Conservation (phyloP, 2,888 invertebrate species). For the Drosophila greeni region DNA sequence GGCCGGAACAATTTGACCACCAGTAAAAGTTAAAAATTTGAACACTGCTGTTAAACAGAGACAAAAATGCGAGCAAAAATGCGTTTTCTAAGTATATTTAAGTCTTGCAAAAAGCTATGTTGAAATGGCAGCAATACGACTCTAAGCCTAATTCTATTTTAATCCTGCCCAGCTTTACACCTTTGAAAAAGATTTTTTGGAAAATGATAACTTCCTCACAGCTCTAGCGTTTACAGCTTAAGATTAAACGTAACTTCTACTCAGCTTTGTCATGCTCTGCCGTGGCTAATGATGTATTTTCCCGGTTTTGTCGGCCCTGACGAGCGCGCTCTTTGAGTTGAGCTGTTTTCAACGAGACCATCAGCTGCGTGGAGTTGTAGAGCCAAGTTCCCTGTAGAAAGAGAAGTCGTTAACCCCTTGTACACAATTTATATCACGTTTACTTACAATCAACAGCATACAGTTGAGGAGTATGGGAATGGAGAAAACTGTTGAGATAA, state of each 20-base stretch:
- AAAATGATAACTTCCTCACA: slow-evolving; percentile 14
- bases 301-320: slow-evolving; percentile 75
- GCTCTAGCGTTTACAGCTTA: slow-evolving; percentile 9
- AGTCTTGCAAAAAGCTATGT: background rate
- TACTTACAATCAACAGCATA: slow-evolving; percentile 95
- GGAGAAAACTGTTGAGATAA: slow-evolving; percentile 96
- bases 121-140: slow-evolving; percentile 12
- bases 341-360: slow-evolving; percentile 90
- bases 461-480: slow-evolving; percentile 94
- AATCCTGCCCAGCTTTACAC: background rate
- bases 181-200: background rate
- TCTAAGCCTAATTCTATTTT: background rate
- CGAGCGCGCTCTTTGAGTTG: slow-evolving; percentile 86
- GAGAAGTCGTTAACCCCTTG: background rate
- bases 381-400: slow-evolving; percentile 89
- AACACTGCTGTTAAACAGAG: too few relatives aligned
- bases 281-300: background rate
- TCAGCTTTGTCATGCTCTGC: slow-evolving; percentile 35
- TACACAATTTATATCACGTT: background rate
- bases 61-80: background rate
- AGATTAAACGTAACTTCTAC: slow-evolving; percentile 21
- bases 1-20: too few relatives aligned
- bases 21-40: too few relatives aligned
- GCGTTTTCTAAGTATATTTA: background rate
- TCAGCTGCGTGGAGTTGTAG: slow-evolving; percentile 91